A percentile compares a stretch with the other conserved stretches of the same genome.
phyloP scores from a whole-genome alignment of 2,797 vertebrate genomes.

The Crocidura indochinensis region DNA sequence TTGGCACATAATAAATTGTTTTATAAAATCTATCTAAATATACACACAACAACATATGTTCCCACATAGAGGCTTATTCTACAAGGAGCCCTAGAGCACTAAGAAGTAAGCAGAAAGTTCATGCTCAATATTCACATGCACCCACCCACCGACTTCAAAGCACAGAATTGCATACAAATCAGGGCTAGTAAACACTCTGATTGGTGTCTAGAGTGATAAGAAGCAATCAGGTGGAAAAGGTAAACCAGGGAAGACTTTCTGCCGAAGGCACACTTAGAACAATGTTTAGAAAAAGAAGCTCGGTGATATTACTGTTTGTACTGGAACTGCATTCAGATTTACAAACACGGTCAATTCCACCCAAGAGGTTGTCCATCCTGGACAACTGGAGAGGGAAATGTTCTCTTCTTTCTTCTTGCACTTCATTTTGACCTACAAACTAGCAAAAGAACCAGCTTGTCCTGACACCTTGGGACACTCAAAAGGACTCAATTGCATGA shows the following conservation, averaged over 20 bases:
- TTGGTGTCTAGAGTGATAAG: background rate
- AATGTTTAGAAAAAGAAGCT: constrained; percentile 17
- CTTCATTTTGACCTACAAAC: background rate
- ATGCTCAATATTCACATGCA: background rate
- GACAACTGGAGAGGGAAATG: background rate
- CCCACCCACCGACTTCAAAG: constrained; percentile 26
- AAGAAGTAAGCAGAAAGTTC: background rate
- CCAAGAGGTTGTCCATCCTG: background rate
- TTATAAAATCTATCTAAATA: background rate
- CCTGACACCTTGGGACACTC: constrained; percentile 5
- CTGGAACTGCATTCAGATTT: constrained; percentile 1
- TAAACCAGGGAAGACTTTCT: constrained; percentile 37
- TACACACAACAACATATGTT: background rate
- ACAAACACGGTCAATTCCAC: constrained; percentile 28
- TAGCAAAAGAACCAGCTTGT: background rate
- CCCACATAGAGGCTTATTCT: background rate
- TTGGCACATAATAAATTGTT: background rate
- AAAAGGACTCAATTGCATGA: background rate
- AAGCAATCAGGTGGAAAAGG: background rate
- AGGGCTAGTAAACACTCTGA: background rate
- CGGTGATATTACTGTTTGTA: constrained; percentile 37
- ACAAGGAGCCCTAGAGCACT: background rate
- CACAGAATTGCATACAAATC: background rate
- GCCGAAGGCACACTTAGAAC: constrained; percentile 29
- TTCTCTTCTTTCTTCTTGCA: background rate